Conservation (phyloP, 2,797 vertebrate genomes). For the Alauda arvensis region DNA sequence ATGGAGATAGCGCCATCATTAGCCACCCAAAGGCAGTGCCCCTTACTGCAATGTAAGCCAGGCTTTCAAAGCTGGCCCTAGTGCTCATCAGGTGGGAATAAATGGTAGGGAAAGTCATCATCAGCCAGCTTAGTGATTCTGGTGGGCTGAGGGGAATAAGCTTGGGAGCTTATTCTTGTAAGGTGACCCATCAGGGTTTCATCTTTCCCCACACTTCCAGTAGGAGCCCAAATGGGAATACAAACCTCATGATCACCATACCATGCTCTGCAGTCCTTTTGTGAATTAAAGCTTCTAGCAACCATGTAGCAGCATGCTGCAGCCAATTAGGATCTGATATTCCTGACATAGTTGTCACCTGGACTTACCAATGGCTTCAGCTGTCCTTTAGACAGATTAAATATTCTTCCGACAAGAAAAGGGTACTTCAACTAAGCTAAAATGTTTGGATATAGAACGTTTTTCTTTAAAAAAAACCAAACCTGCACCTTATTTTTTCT, state of each 20-base stretch:
- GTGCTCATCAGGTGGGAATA: neutral
- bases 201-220: neutral
- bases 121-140: neutral
- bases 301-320: neutral
- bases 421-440: neutral
- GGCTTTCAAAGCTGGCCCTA: neutral
- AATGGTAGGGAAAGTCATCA: neutral
- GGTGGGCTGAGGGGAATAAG: neutral
- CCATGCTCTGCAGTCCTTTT: neutral
- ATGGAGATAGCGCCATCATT: neutral
- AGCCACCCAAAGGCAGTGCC: neutral
- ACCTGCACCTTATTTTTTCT: neutral
- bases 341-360: neutral
- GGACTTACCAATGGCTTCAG: neutral
- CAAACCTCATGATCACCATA: neutral
- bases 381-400: neutral
- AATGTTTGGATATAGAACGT: neutral
- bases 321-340: neutral
- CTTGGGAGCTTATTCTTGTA: neutral
- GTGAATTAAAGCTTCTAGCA: neutral
- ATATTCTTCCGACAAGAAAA: neutral
- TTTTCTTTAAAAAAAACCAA: neutral
- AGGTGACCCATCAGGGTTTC: neutral
- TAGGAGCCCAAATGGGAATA: neutral
- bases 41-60: neutral